These are phyloP conservation scores for Romanogobio albipinnatus DNA, from an alignment of 2,113 vertebrate species.

Conservation along the genomic window DNA sequence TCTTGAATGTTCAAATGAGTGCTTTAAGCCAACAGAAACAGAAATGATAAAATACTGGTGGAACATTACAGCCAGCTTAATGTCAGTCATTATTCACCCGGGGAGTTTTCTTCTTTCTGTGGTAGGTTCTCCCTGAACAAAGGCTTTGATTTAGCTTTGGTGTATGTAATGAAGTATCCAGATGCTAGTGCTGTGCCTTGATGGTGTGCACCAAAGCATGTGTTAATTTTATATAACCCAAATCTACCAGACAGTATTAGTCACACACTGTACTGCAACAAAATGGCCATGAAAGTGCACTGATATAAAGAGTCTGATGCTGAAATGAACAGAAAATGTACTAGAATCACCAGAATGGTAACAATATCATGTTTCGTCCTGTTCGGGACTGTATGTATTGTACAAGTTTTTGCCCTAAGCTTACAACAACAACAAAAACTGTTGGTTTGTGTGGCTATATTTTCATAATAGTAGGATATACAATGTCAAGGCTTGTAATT, in stretches of 20 bases:
- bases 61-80: slow-evolving; percentile 24
- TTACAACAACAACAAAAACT: background rate
- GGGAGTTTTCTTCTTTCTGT: slow-evolving; percentile 8
- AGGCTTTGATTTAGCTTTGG: background rate
- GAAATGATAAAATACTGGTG: slow-evolving; percentile 4
- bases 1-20: background rate
- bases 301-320: background rate
- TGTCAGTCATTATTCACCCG: slow-evolving; percentile 17
- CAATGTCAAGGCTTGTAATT: slow-evolving; percentile 20
- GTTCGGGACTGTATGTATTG: background rate
- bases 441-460: slow-evolving; percentile 8
- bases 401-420: slow-evolving; percentile 14
- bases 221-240: slow-evolving; percentile 21
- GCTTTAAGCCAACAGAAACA: background rate
- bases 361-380: slow-evolving; percentile 14
- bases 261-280: background rate
- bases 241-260: slow-evolving; percentile 4
- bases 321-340: background rate
- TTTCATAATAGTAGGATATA: slow-evolving; percentile 26
- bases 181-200: background rate
- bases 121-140: slow-evolving; percentile 16
- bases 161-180: slow-evolving; percentile 3
- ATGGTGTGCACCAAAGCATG: background rate
- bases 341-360: slow-evolving; percentile 2
- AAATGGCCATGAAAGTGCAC: background rate